Base-by-base conservation (phyloP, 2,888 invertebrate genomes). In the Shargacucullia verbasci region DNA sequence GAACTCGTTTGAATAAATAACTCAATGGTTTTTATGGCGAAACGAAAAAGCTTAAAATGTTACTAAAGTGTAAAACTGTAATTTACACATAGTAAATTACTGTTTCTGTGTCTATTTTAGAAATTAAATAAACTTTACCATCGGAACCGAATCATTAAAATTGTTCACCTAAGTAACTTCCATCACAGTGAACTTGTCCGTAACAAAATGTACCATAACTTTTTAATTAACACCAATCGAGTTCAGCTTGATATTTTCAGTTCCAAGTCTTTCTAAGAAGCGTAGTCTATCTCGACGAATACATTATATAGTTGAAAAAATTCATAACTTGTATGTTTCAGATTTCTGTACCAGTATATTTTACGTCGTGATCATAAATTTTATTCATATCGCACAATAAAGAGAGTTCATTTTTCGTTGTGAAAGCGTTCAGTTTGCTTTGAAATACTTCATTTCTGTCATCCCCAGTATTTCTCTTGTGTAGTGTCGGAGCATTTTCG, bases 301-400 rank as follows among this genome's bases (percentile, higher is more conserved):
- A 44, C 44, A 63, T 63, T 59, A 57, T 64, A 64, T 48, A 59
- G 74, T 78, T 59, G 59, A 58, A 78, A 79, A 78, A 53, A 71
- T 84, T 88, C 84, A 91, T 80, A 74, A 82, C 73, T 78, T 88
- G 79, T 92, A 84, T 92, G 92, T 92, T 92, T 88, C 92, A 92
- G 92, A 90, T 90, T 59, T 73, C 14, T 66, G 73, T 83, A 82
- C 78, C 81, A 52, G 84, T 76, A 73, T 68, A 66, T 64, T 74
- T 78, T 62, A 67, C 73, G 63, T 70, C 78, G 74, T 75, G 71
- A 67, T 69, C 70, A 67, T 76, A 71, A 70, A 55, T 76, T 69
- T 52, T 52, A 37, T 60, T 64, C 50, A 44, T 59, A 59, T 45
- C 49, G 55, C 41, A 53, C 45, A 65, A 58, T 39, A 47, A 38